A percentile compares a stretch with the other conserved stretches of the same genome.
These are phyloP conservation scores for Meloidogyne floridensis DNA, from an alignment of 1,140 invertebrate species.

Conservation along the genomic window DNA sequence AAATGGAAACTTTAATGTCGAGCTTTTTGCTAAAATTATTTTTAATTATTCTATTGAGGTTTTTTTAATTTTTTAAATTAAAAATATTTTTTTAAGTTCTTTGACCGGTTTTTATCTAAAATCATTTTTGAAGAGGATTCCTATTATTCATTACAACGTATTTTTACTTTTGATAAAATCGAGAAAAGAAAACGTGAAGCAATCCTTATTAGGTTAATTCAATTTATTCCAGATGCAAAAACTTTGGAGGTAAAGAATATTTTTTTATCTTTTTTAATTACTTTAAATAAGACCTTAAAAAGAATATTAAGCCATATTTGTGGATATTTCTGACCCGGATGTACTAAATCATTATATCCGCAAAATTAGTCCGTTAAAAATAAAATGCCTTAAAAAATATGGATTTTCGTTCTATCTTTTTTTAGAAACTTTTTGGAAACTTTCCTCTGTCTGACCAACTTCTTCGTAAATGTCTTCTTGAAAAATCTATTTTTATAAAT, in stretches of 20 bases:
- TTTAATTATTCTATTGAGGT: background rate
- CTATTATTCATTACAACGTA: background rate
- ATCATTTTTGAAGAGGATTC: background rate
- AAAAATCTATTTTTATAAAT: background rate
- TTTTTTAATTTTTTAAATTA: constrained; percentile 1
- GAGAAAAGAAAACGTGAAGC: constrained; percentile 7
- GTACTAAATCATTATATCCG: background rate
- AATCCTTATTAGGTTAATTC: constrained; percentile 6
- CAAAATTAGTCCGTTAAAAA: no score
- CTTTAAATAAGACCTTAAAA: background rate
- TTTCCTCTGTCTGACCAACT: background rate
- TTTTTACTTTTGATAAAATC: constrained; percentile 3
- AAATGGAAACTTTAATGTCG: background rate
- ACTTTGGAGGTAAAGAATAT: constrained; percentile 1
- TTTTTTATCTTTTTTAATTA: background rate
- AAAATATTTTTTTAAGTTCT: constrained; percentile 9
- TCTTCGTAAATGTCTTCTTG: constrained; percentile 9
- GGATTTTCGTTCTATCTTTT: background rate
- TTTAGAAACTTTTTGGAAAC: constrained; percentile 6
- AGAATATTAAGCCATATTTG: no score
- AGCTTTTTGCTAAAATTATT: background rate
- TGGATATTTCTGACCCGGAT: no score
- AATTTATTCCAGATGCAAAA: constrained; percentile 15
- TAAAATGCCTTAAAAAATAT: no score
- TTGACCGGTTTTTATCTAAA: constrained; percentile 3